Evolutionary conservation across 2,888 invertebrate species (phyloP), one percentile per base, ranked within the genome.

Genomic region (Nymphalis c-album): DNA sequence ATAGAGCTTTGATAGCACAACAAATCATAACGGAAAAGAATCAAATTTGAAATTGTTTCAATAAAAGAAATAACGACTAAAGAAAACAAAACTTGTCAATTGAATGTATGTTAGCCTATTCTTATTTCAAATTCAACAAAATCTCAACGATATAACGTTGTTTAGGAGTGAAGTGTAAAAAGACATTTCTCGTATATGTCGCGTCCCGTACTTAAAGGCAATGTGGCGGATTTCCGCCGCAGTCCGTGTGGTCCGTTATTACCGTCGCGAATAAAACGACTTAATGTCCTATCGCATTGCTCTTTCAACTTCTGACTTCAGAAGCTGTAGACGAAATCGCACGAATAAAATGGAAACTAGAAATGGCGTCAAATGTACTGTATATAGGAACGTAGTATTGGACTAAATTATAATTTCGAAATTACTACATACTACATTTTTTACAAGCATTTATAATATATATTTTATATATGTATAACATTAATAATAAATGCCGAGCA

Each of bases 131-230:
- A 20, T 51, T 51, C 16, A 22, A 31, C 17, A 55, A 55, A 31
- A 7, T 31, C 6, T 55, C 26, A 17, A 31, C 31, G 7, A 31
- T 7, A 59, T 20, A 20, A 45, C 40, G 20, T 45, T 18, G 22
- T 45, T 18, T 59, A 40, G 20, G 16, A 18, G 40, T 17, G 20
- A 55, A 55, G 26, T 55, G n/a, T 58, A 64, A 47, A 64, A 61
- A 48, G 10, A 35, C 60, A 68, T 63, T 63, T 63, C 60, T 51
- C 59, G 50, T 58, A 63, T 53, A 67, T 47, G 64, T 53, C 63
- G 61, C 68, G 65, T 71, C 60, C 68, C 70, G 66, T 60, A 71
- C 73, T 73, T 70, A 73, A 70, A 70, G 64, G 67, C 65, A 70
- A 70, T 67, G 67, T 69, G 64, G 69, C 69, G 67, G 69, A 67